A percentile compares a stretch with the other conserved stretches of the same genome.
phyloP scores from a whole-genome alignment of 2,113 vertebrate species.

The Antigone vipio region DNA sequence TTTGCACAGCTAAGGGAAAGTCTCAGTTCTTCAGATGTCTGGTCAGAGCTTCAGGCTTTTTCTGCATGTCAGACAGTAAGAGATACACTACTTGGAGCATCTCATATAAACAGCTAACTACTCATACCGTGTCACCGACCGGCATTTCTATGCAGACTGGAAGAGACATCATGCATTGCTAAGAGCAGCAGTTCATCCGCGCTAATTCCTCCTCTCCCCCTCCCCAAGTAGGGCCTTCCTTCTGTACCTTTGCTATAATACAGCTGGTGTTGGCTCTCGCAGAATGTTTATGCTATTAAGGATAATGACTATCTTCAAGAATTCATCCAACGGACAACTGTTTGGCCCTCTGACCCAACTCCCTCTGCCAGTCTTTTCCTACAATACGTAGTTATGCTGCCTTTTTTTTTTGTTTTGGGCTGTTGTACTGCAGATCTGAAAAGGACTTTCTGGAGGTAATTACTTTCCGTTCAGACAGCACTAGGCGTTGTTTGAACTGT shows the following conservation, averaged over 20 bases:
- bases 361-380: background rate
- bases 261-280: background rate
- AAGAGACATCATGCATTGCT: background rate
- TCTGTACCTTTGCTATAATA: background rate
- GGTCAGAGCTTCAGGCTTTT: background rate
- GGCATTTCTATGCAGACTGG: background rate
- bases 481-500: background rate
- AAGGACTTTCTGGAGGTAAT: background rate
- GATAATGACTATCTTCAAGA: background rate
- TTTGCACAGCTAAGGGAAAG: background rate
- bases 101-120: background rate
- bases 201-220: background rate
- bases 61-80: background rate
- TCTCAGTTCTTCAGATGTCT: background rate
- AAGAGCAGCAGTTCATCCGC: background rate
- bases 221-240: background rate
- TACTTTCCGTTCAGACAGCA: background rate
- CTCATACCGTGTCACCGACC: background rate
- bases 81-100: background rate
- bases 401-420: background rate
- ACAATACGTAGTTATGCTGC: rapidly evolving
- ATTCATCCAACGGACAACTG: background rate
- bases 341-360: background rate
- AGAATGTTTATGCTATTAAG: background rate
- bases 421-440: background rate